These are phyloP conservation scores for Malurus cyaneus DNA, from an alignment of 2,113 vertebrate genomes.

Conservation along the genomic window DNA sequence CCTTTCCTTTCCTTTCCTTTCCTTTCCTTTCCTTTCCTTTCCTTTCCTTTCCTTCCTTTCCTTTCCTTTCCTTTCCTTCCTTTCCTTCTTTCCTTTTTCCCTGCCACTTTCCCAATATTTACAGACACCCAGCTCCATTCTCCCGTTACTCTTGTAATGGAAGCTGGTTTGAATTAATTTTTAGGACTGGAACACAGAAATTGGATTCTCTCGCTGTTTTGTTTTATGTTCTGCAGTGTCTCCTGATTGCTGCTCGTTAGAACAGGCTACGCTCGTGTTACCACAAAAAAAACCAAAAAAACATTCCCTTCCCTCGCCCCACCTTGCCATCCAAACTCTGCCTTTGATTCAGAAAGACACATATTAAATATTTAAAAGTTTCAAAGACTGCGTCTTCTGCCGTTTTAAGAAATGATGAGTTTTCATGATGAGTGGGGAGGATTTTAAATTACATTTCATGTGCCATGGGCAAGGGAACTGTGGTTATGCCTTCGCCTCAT, in stretches of 20 bases:
- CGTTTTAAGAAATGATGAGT: not conserved
- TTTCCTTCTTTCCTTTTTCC: no score
- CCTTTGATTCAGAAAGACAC: not conserved
- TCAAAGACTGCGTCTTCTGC: not conserved
- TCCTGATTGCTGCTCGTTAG: constrained; percentile 53
- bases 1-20: no score
- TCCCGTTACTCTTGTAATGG: constrained; percentile 39
- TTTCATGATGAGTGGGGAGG: not conserved
- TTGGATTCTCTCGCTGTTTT: constrained; percentile 26
- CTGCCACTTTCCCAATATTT: constrained; percentile 2
- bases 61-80: no score
- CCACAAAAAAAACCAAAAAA: no score
- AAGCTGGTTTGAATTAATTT: constrained; percentile 52
- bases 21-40: no score
- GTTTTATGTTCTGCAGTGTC: constrained; percentile 45
- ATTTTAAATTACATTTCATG: not conserved
- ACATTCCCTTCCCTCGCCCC: not conserved
- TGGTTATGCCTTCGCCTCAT: not conserved
- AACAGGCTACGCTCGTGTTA: not conserved
- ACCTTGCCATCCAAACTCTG: constrained; percentile 1
- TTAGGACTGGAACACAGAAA: constrained; percentile 38
- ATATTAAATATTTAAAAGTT: constrained; percentile 21
- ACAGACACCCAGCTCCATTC: constrained; percentile 34
- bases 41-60: no score
- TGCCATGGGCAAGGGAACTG: not conserved